A percentile compares a stretch with the other conserved stretches of the same genome.
Conservation (phyloP, 1,140 invertebrate genomes). For the Agrilus planipennis region DNA sequence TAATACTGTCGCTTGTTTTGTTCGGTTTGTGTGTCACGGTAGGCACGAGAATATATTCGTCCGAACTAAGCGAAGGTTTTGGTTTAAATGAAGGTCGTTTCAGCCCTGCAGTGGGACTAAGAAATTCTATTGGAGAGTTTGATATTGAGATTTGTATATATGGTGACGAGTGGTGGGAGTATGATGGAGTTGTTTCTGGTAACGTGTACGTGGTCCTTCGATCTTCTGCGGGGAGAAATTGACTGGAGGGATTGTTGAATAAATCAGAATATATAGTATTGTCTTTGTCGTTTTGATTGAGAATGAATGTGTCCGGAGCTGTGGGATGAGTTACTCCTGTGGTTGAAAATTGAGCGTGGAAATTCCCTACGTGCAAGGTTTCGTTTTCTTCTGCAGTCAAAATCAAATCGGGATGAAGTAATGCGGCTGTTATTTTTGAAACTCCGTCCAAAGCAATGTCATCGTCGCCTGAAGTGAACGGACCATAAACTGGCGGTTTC, state of each 20-base stretch:
- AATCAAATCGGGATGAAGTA: constrained; percentile 31
- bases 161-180: constrained; percentile 17
- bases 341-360: constrained; percentile 30
- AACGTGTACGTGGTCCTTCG: constrained; percentile 21
- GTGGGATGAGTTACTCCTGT: constrained; percentile 43
- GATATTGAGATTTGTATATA: constrained; percentile 27
- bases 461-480: constrained; percentile 14
- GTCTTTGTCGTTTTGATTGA: constrained; percentile 50
- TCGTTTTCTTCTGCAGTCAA: constrained; percentile 27
- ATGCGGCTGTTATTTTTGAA: constrained; percentile 39
- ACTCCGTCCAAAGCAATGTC: constrained; percentile 31
- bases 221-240: constrained; percentile 23
- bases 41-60: constrained; percentile 39
- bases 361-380: constrained; percentile 26
- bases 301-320: constrained; percentile 49
- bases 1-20: constrained; percentile 30
- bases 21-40: constrained; percentile 40
- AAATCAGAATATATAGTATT: constrained; percentile 51
- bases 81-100: constrained; percentile 18
- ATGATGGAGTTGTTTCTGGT: constrained; percentile 17
- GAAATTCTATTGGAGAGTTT: constrained; percentile 19
- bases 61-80: constrained; percentile 25
- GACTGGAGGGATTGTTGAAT: constrained; percentile 35
- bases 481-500: constrained; percentile 1
- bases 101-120: constrained; percentile 25